phyloP scores from a whole-genome alignment of 2,888 invertebrate species.

The Ctena decussata region DNA sequence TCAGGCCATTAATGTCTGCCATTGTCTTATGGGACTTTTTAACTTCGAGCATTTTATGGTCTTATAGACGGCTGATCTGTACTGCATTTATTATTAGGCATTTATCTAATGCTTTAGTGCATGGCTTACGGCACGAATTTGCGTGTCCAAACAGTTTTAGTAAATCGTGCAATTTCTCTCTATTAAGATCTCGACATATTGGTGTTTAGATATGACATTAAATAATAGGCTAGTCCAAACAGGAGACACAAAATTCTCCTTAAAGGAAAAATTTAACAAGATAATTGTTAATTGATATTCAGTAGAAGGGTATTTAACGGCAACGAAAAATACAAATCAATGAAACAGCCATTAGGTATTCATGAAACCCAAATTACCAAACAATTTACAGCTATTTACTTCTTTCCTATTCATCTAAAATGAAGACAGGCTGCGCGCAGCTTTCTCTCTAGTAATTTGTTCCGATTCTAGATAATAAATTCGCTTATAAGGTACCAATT shows the following conservation, averaged over 20 bases:
- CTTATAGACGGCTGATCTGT: background rate
- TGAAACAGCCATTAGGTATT: conserved; percentile 9
- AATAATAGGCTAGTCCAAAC: background rate
- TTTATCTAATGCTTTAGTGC: background rate
- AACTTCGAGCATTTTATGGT: background rate
- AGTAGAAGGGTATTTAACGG: conserved; percentile 2
- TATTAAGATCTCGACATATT: conserved; percentile 10
- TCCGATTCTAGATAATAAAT: background rate
- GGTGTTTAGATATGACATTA: conserved; percentile 2
- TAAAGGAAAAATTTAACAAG: conserved; percentile 3
- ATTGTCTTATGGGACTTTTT: too few species aligned
- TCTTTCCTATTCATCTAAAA: background rate
- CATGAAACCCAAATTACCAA: conserved; percentile 11
- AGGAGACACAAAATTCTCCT: background rate
- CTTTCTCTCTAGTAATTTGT: conserved; percentile 1
- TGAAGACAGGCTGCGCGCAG: background rate
- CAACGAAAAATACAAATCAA: background rate
- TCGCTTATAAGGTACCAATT: conserved; percentile 3
- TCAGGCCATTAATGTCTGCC: too few species aligned
- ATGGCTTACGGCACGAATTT: background rate
- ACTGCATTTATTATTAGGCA: background rate
- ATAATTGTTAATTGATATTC: conserved; percentile 16
- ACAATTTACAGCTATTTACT: conserved; percentile 13
- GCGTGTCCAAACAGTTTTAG: background rate
- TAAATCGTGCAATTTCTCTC: background rate